These are phyloP conservation scores for Diachasma alloeum DNA, from an alignment of 1,140 invertebrate species.

Conservation along the genomic window DNA sequence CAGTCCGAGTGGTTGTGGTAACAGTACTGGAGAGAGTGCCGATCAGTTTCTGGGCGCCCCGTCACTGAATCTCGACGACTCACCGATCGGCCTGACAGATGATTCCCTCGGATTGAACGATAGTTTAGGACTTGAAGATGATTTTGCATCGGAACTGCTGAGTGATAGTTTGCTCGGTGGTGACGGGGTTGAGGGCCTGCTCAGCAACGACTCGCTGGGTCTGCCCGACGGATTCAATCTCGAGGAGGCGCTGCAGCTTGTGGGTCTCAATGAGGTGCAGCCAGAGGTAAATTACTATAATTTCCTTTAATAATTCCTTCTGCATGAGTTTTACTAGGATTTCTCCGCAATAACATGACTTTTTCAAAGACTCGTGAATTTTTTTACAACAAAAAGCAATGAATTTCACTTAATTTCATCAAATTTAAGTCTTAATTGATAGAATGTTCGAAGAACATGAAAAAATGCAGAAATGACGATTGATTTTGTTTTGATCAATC, in stretches of 20 bases:
- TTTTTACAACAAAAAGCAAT: too few relatives aligned
- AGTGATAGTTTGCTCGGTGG: slow-evolving; percentile 50
- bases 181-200: slow-evolving; percentile 52
- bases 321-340: too few relatives aligned
- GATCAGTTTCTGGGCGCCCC: slow-evolving; percentile 46
- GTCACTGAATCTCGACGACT: slow-evolving; percentile 51
- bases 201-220: slow-evolving; percentile 57
- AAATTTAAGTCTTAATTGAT: too few relatives aligned
- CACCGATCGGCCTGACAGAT: slow-evolving; percentile 51
- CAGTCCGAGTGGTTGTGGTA: slow-evolving; percentile 15
- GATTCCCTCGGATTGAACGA: slow-evolving; percentile 57
- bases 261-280: slow-evolving; percentile 73
- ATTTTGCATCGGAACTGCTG: slow-evolving; percentile 58
- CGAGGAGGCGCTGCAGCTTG: slow-evolving; percentile 77
- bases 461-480: too few relatives aligned
- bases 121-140: slow-evolving; percentile 59
- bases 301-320: too few relatives aligned
- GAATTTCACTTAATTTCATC: too few relatives aligned
- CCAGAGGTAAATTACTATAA: slow-evolving; percentile 56
- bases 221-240: slow-evolving; percentile 72
- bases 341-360: too few relatives aligned
- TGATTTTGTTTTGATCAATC: too few relatives aligned
- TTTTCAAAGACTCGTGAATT: too few relatives aligned
- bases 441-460: too few relatives aligned
- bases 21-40: slow-evolving; percentile 34